phyloP scores from a whole-genome alignment of 2,888 invertebrate species.

The Lycophotia porphyrea region DNA sequence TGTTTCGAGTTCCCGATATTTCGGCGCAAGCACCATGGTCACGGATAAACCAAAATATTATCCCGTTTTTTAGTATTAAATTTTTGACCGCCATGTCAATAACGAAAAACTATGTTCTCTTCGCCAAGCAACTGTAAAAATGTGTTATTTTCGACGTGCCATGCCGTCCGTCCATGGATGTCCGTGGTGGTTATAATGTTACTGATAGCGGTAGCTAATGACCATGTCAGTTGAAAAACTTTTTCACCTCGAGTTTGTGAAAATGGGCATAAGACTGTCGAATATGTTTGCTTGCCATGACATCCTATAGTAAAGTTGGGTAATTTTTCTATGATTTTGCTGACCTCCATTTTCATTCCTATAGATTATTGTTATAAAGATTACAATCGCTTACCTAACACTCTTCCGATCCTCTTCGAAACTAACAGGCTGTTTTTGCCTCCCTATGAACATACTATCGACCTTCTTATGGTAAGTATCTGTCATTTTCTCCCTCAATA shows the following conservation, averaged over 20 bases:
- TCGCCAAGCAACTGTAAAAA: no score
- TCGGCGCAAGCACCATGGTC: no score
- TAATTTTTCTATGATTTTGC: not conserved
- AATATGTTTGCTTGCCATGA: not conserved
- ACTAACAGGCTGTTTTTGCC: slow-evolving; percentile 79
- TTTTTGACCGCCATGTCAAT: no score
- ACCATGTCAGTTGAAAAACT: no score
- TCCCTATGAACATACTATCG: slow-evolving; percentile 76
- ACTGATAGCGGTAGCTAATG: no score
- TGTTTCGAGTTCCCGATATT: no score
- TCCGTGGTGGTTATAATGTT: no score
- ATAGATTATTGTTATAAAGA: not conserved
- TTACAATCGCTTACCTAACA: slow-evolving; percentile 85
- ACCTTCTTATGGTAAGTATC: slow-evolving; percentile 77
- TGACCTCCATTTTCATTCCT: not conserved
- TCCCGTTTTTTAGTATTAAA: no score
- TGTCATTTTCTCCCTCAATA: slow-evolving; percentile 91
- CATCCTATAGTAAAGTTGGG: not conserved
- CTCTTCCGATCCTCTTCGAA: slow-evolving; percentile 94
- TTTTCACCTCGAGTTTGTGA: not conserved
- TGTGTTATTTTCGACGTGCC: no score
- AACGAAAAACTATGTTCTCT: no score
- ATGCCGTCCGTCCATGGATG: no score
- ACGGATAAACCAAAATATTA: no score
- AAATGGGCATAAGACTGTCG: not conserved